Base-by-base conservation (phyloP, 2,797 vertebrate species). In the Phaenicophaeus curvirostris region DNA sequence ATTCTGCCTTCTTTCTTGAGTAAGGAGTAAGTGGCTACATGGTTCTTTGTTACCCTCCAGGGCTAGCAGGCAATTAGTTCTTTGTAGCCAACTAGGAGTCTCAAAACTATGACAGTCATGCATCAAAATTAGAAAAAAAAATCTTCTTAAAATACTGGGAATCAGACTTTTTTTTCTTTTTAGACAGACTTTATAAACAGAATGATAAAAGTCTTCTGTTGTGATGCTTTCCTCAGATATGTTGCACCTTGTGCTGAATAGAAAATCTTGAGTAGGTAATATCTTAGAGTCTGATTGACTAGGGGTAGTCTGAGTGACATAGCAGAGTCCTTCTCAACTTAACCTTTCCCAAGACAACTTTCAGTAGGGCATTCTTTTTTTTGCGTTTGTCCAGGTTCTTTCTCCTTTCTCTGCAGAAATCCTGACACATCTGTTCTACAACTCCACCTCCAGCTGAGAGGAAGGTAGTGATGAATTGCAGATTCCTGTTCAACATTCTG, bases 401-500 rank as follows among this genome's bases (percentile, higher is more conserved):
- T 96, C 11, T 41, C 71, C 58, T 95, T 94, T 84, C 55, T 76
- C 59, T 91, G 65, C 81, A 94, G 84, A 97, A 96, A 95, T 97
- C 92, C 83, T 20, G 48, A 51, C 85, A 95, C 93, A 97, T 97
- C 94, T 97, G 95, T 96, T 97, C 54, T 0, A 85, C 24, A 66
- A 57, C n/a, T 14, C 90, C 65, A 87, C 28, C 71, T 95, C 92
- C 94, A 96, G 86, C 91, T 94, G 94, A 92, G 96, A 96, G 57
- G 59, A 76, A 94, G 48, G 68, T 93, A 95, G 85, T 97, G 96
- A 96, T 96, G 82, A 89, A 97, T 96, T 96, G 58, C 76, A 95
- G 57, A 93, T 85, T 91, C 80, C 83, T 86, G 9, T 75, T 96
- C 82, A 48, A 93, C 96, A 96, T 97, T 97, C 90, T 97, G 93